These are phyloP conservation scores for Microtus oregoni DNA, from an alignment of 2,113 vertebrate genomes.

Conservation along the genomic window DNA sequence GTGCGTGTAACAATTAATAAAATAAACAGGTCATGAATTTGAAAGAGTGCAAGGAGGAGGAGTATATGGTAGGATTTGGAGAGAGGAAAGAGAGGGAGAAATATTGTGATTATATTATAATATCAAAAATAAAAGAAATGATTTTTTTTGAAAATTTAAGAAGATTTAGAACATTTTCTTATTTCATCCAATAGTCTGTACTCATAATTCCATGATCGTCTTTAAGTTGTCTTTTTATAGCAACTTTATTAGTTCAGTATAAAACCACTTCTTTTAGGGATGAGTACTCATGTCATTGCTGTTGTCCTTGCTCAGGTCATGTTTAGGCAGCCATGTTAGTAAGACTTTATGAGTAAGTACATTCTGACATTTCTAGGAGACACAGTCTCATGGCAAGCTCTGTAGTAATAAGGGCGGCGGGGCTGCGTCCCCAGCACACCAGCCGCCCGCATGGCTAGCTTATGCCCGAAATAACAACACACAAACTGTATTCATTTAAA, in stretches of 20 bases:
- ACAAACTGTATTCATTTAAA: no score
- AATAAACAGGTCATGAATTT: not conserved
- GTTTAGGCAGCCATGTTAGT: not conserved
- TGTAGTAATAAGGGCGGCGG: no score
- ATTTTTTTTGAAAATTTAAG: not conserved
- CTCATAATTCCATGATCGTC: not conserved
- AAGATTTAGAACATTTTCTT: not conserved
- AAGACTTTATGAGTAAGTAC: not conserved
- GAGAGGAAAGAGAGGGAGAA: not conserved
- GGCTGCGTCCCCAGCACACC: no score
- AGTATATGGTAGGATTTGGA: not conserved
- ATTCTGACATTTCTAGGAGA: not conserved
- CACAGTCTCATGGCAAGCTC: not conserved
- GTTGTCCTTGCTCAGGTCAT: not conserved
- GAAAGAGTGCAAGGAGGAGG: not conserved
- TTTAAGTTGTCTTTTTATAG: not conserved
- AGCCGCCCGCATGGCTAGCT: no score
- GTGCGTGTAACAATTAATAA: not conserved
- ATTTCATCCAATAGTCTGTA: not conserved
- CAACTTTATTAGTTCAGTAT: not conserved
- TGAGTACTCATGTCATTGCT: not conserved
- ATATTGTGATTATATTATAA: not conserved
- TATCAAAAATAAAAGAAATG: not conserved
- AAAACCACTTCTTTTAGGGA: not conserved
- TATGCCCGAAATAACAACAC: no score